A percentile compares a stretch with the other conserved stretches of the same genome.
Conservation (phyloP, 2,113 vertebrate species). For the Craseonycteris thonglongyai region DNA sequence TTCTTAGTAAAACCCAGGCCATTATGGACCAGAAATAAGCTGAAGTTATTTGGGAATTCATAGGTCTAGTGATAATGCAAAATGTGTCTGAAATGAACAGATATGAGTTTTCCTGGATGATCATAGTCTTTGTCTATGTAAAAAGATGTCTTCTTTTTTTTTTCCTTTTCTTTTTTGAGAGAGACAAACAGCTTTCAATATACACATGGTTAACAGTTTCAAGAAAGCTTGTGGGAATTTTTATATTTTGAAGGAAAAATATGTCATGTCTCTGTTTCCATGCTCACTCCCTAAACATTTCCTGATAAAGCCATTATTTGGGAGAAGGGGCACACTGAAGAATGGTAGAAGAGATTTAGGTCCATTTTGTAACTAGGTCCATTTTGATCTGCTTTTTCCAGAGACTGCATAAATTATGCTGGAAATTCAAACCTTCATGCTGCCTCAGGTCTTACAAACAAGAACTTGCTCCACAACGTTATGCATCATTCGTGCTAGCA, state of each 20-base stretch:
- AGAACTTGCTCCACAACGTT: background rate
- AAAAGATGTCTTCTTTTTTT: background rate
- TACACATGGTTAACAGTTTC: background rate
- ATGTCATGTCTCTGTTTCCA: background rate
- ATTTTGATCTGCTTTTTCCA: background rate
- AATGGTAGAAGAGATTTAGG: background rate
- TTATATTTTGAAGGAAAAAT: background rate
- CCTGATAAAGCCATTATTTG: background rate
- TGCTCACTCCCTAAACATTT: background rate
- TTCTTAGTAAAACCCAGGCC: background rate
- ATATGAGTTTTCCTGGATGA: background rate
- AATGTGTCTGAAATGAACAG: background rate
- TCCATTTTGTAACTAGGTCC: background rate
- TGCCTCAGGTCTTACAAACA: background rate
- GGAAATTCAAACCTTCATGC: background rate
- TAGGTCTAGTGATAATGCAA: background rate
- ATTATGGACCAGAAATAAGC: background rate
- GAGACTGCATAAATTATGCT: background rate
- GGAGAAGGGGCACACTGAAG: background rate
- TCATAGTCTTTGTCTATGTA: background rate
- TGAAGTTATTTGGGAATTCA: background rate
- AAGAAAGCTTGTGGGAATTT: background rate
- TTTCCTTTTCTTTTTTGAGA: background rate
- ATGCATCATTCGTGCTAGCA: background rate
- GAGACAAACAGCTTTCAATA: background rate